A percentile compares a stretch with the other conserved stretches of the same genome.
These are phyloP conservation scores for Colius striatus DNA, from an alignment of 2,113 vertebrate species.

Conservation along the genomic window DNA sequence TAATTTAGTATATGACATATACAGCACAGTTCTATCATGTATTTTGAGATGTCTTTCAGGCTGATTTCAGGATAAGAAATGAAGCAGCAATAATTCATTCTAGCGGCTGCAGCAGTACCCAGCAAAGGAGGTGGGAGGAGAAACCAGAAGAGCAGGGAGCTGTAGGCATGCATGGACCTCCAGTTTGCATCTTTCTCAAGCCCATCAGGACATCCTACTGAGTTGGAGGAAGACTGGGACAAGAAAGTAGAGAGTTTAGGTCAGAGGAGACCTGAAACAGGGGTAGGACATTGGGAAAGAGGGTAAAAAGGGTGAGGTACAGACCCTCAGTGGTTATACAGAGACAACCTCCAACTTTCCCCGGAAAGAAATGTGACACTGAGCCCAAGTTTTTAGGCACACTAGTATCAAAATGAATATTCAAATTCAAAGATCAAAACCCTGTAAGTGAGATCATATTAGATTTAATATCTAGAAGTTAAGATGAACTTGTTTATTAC, in stretches of 20 bases:
- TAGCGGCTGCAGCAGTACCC: background rate
- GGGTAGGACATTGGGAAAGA: background rate
- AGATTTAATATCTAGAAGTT: background rate
- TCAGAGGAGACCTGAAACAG: background rate
- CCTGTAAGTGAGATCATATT: background rate
- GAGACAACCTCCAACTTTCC: background rate
- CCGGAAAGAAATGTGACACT: background rate
- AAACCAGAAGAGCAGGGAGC: background rate
- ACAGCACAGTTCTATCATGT: background rate
- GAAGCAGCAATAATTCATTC: background rate
- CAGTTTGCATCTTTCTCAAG: background rate
- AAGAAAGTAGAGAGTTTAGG: background rate
- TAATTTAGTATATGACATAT: background rate
- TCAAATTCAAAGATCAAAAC: background rate
- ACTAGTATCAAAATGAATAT: background rate
- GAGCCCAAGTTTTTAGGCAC: background rate
- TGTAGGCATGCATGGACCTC: background rate
- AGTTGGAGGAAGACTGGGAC: background rate
- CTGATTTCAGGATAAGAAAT: background rate
- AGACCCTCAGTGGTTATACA: background rate
- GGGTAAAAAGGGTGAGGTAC: background rate
- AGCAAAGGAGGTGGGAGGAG: background rate
- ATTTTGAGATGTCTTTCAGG: no score
- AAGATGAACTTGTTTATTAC: background rate
- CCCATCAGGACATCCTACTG: background rate